Evolutionary conservation across 1,140 invertebrate species (phyloP), one percentile per base, ranked within the genome.

Genomic region (Agraylea sexmaculata): DNA sequence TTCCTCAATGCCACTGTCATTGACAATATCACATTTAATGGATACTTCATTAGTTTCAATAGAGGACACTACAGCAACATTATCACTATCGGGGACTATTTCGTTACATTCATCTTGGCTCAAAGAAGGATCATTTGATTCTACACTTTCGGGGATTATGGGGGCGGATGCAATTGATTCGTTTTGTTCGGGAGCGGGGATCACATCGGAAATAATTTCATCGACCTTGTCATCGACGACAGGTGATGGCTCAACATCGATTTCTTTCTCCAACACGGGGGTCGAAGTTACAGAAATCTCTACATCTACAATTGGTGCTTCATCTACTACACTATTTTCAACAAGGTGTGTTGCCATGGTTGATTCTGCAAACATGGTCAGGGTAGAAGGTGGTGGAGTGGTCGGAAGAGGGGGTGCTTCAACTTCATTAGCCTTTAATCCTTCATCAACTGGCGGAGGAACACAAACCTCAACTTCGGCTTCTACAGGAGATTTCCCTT

Each of bases 381-480:
- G 59, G 46, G 61, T 66, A 43, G 65, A 68, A 34, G 65, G 65
- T 56, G 65, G 64, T 46, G 65, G 64, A 54, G 58, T 64, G 39
- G 61, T 59, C 37, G 65, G 65, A 45, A 68, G 62, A 39, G 65
- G 65, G 49, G 65, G 65, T 55, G 62, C 62, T 52, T 59, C 59
- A 52, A 59, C 49, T 51, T 66, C 64, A 58, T 22, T 35, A 23
- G n/a, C 35, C 23, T 31, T 22, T n/a, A 21, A 36, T 38, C 61
- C 57, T 57, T 60, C 57, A 54, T 58, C 57, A 52, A 55, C 53
- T 60, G 61, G 56, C 53, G 60, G 37, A 27, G 31, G 60, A 57
- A 63, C 62, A 68, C 63, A 68, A 68, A 68, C 65, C 65, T 68
- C 65, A 50, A 63, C 61, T 53, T 52, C 57, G 47, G 57, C 59